Base-by-base conservation (phyloP, 2,888 invertebrate genomes). In the Auanema freiburgensis region DNA sequence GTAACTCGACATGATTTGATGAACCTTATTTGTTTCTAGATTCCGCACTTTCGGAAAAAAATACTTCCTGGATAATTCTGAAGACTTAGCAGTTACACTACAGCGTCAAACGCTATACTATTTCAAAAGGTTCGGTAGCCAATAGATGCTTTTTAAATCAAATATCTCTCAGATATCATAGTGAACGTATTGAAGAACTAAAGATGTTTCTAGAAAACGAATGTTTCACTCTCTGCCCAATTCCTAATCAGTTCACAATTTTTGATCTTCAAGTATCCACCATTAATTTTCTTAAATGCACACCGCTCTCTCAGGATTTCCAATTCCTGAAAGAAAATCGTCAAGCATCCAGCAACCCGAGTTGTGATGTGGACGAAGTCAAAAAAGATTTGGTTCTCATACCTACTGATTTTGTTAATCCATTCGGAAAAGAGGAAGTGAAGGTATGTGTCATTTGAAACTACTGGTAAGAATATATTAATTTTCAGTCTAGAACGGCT, bases 151-250 rank as follows among this genome's bases (percentile, higher is more conserved):
- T 10, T 5, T 46, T 5, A 10, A 18, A 3, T 46, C 46, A n/a
- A n/a, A n/a, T 46, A 18, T 46, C 46, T 52, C 2, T 52, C 21
- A 18, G 52, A 52, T 63, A 63, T n/a, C 63, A 63, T 53, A 59
- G 63, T 12, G 79, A 81, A 46, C 63, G 80, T 53, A 67, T 81
- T 71, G 79, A 80, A 12, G 81, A 81, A 53, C 57, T 81, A 50
- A 51, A 58, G 21, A 77, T 81, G 78, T 81, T 81, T 59, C 68
- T 81, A 40, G 81, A 81, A 59, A 79, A 78, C 60, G 81, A 81
- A 57, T 74, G 73, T 3, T 81, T 82, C 65, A 72, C 81, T 3
- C 64, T 79, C 8, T 80, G 80, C 51, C 81, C 81, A 1, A 78
- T 81, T 10, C 74, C 79, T 11, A 49, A 64, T 43, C 75, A 79